Percentiles rank a stretch among this genome's conserved stretches.
Evolutionary conservation across 2,888 invertebrate genomes (phyloP).

Genomic region (Andricus curvator): DNA sequence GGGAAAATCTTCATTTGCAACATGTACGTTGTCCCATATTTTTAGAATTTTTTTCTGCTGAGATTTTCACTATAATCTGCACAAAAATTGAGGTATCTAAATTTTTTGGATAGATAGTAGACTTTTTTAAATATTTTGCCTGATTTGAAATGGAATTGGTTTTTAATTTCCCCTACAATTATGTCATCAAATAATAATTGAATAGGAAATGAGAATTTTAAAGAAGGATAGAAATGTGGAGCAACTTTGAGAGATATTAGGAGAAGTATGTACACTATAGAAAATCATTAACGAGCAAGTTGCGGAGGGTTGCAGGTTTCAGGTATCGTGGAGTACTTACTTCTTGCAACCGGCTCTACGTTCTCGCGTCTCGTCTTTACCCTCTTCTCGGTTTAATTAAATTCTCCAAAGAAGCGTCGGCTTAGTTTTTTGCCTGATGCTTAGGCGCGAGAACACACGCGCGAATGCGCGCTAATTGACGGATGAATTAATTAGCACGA

Average conservation of each 20-base stretch:
- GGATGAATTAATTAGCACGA: constrained; percentile 74
- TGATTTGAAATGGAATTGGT: no score
- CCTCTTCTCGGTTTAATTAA: constrained; percentile 71
- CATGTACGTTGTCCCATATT: no score
- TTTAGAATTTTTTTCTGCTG: no score
- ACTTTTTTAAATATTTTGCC: no score
- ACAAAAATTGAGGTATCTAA: no score
- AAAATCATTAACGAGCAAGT: constrained; percentile 59
- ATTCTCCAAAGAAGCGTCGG: constrained; percentile 68
- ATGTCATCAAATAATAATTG: background rate
- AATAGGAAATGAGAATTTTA: background rate
- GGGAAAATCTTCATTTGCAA: no score
- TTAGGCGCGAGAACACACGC: constrained; percentile 58
- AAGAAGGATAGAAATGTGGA: background rate
- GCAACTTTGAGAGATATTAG: background rate
- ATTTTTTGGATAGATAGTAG: no score
- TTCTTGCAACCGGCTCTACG: constrained; percentile 65
- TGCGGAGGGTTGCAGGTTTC: constrained; percentile 60
- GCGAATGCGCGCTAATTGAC: constrained; percentile 70
- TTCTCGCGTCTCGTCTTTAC: constrained; percentile 63
- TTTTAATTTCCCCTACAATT: background rate
- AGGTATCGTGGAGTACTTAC: constrained; percentile 54
- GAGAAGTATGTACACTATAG: background rate
- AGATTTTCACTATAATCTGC: no score
- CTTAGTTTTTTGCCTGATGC: constrained; percentile 57